Conservation (phyloP, 1,140 invertebrate genomes). For the Leucophenga varia region DNA sequence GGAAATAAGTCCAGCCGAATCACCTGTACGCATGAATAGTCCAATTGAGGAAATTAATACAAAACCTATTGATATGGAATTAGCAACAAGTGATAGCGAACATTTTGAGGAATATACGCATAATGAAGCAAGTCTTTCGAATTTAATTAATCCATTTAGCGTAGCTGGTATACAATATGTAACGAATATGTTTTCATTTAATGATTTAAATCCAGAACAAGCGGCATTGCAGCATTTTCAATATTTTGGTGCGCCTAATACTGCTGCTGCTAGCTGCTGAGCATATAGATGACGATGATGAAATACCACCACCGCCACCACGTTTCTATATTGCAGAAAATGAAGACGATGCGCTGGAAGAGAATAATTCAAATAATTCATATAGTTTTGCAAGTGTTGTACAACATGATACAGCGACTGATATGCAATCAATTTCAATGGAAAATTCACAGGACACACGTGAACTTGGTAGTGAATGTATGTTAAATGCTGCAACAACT, state of each 20-base stretch:
- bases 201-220: too few relatives aligned
- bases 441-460: conserved; percentile 25
- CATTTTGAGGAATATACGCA: background rate
- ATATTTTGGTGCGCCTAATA: too few relatives aligned
- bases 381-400: conserved; percentile 22
- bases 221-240: too few relatives aligned
- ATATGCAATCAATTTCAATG: conserved; percentile 41
- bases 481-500: too few relatives aligned
- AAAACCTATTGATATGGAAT: conserved; percentile 51
- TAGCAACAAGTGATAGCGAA: conserved; percentile 47
- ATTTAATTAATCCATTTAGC: too few relatives aligned
- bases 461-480: background rate
- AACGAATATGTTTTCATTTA: too few relatives aligned
- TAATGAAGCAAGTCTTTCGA: too few relatives aligned
- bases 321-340: conserved; percentile 32
- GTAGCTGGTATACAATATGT: too few relatives aligned
- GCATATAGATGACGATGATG: conserved; percentile 31
- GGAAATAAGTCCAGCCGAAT: conserved; percentile 49
- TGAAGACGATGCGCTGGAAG: conserved; percentile 35
- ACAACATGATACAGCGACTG: conserved; percentile 17
- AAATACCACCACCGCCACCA: conserved; percentile 34
- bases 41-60: conserved; percentile 25
- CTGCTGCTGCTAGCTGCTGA: too few relatives aligned
- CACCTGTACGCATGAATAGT: conserved; percentile 30
- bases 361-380: conserved; percentile 1